Conservation (phyloP, 2,113 vertebrate species). For the Oncorhynchus kisutch region DNA sequence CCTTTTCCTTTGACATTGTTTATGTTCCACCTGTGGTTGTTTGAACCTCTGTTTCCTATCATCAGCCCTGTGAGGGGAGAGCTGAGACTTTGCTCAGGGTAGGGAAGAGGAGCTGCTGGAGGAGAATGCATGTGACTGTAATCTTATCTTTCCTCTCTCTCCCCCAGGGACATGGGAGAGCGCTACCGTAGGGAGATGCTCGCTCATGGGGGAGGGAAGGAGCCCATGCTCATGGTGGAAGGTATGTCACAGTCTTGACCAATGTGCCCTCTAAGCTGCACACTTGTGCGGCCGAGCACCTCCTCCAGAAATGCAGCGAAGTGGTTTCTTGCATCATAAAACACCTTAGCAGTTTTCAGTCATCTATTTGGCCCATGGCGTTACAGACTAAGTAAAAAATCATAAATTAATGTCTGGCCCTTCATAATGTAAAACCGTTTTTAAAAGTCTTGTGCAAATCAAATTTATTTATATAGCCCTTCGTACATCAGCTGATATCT, state of each 20-base stretch:
- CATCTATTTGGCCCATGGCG: no score
- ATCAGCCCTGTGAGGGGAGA: conserved; percentile 34
- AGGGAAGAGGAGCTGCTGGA: background rate
- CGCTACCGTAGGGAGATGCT: conserved; percentile 94
- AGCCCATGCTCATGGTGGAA: conserved; percentile 93
- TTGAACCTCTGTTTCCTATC: conserved; percentile 46
- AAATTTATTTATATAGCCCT: no score
- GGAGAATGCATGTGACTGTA: conserved; percentile 54
- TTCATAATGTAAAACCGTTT: no score
- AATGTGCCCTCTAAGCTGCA: background rate
- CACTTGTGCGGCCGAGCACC: no score
- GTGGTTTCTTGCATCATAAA: no score
- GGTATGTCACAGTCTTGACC: conserved; percentile 70
- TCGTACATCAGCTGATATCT: no score
- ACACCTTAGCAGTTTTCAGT: no score
- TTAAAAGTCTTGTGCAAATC: no score
- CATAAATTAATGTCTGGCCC: no score
- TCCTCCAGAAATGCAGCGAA: no score
- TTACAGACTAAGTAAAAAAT: no score
- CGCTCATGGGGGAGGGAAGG: conserved; percentile 89
- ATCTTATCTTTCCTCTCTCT: conserved; percentile 38
- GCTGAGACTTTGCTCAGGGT: conserved; percentile 19
- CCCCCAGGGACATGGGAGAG: conserved; percentile 86
- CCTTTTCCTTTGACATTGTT: conserved; percentile 21
- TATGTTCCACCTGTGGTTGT: conserved; percentile 40